phyloP scores from a whole-genome alignment of 2,113 vertebrate species.

The Panurus biarmicus region DNA sequence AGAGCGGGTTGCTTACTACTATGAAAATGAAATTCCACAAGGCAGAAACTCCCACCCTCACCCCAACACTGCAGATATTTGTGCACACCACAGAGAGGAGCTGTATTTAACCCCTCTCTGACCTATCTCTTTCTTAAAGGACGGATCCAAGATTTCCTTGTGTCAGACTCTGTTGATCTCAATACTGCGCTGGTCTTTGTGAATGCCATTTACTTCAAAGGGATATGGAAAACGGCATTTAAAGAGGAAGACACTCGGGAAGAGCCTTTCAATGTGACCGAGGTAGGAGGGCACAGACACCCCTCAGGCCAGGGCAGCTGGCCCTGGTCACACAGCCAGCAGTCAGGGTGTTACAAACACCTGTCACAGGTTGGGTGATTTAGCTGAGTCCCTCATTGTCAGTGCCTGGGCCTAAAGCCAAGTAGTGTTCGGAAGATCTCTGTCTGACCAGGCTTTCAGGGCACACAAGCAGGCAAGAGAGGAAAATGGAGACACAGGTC shows the following conservation, averaged over 20 bases:
- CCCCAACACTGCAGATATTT: background rate
- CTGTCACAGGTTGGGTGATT: background rate
- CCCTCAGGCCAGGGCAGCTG: background rate
- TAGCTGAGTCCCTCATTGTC: background rate
- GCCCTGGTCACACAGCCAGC: background rate
- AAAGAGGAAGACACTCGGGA: background rate
- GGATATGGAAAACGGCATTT: background rate
- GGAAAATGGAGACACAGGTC: background rate
- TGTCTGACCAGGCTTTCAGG: background rate
- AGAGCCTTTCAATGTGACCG: background rate
- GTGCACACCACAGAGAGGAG: background rate
- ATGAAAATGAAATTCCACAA: background rate
- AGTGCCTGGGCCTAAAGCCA: background rate
- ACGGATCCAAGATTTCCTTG: constrained; percentile 77
- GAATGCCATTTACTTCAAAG: constrained; percentile 24
- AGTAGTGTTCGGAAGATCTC: background rate
- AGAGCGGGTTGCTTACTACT: background rate
- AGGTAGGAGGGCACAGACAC: background rate
- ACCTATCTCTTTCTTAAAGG: constrained; percentile 44
- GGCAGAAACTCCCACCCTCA: background rate
- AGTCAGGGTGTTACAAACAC: background rate
- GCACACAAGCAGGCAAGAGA: background rate
- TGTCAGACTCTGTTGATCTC: constrained; percentile 37
- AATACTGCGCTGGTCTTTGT: constrained; percentile 72
- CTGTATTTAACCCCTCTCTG: background rate